Base-by-base conservation (phyloP, 2,113 vertebrate genomes). In the Collichthys lucidus region DNA sequence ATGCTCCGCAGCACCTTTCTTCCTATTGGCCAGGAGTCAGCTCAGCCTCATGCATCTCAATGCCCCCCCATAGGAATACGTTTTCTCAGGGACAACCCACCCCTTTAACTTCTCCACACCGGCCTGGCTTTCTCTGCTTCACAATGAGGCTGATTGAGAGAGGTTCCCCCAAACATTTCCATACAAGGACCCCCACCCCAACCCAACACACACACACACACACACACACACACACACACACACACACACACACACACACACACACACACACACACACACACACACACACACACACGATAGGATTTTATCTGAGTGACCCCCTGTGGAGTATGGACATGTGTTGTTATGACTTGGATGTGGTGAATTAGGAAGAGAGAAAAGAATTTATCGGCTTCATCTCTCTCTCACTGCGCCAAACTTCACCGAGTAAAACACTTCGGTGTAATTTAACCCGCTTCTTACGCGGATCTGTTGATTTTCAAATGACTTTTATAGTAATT, bases 41-140 rank as follows among this genome's bases (percentile, higher is more conserved):
- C 71, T 67, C 52, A 22, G 1, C 49, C 78, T 90, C 91, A 88
- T 92, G 80, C 88, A 92, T 91, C 75, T 92, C 89, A 92, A 91
- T 82, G 59, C 60, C 61, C 46, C 46, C 35, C 76, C 64, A 7
- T 1, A 68, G 67, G 85, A 80, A 74, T 52, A 69, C 42, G 26
- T 85, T 50, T 86, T 77, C 73, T 57, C 56, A 74, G 50, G 79
- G 75, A 85, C 78, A 82, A 49, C 86, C 90, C 89, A 86, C 87
- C 73, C 57, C 26, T 60, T 35, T 66, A 67, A 78, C 79, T 64
- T 86, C 74, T 50, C 57, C 42, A 47, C 80, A 52, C 14, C 29
- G 4, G 29, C 2, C 55, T 9, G 57, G 57, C 49, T 84, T 62
- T 72, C 77, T 63, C 79, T 67, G 74, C 40, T 11, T 24, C 53